Evolutionary conservation across 2,113 vertebrate species (phyloP), one percentile per base, ranked within the genome.

Genomic region (Balaeniceps rex): DNA sequence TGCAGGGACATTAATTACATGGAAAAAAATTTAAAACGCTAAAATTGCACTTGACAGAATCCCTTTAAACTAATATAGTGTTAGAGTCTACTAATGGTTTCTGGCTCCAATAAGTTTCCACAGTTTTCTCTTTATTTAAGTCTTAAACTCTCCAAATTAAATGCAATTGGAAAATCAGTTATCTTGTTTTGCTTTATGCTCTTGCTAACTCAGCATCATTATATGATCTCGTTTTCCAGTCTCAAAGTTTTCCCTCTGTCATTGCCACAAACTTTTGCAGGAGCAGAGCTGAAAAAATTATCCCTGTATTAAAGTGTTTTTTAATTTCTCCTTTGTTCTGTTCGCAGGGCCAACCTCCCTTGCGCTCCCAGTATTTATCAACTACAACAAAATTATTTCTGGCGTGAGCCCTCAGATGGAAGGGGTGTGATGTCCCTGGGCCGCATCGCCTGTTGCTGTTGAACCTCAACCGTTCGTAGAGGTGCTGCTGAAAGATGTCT

Each of bases 111-210:
- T 78, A 85, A 93, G 61, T 92, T 96, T 96, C 90, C 88, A 54
- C 15, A 64, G 74, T 95, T 94, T 96, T 88, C 63, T 71, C 66
- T 96, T 96, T 96, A 80, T 88, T 96, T 94, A 96, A 96, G 83
- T 70, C 88, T 96, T 94, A 94, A 93, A 90, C 38, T 89, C 77
- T 86, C 49, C 60, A 78, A 96, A 97, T 96, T 36, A 93, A 94
- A 95, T 64, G 87, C 76, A 88, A 94, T 96, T 94, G 96, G 95
- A 96, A 97, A 97, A 96, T 93, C 94, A 64, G 92, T 95, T 96
- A 51, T 92, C n/a, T 80, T 91, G 87, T 40, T 93, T 89, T 96
- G 82, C 78, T 96, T 96, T 89, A 81, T 82, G 83, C 90, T 92
- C 76, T 12, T 96, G 95, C 90, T 90, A 80, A 28, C 46, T 97